Evolutionary conservation across 2,888 invertebrate species (phyloP).

Genomic region (Sphecodes monilicornis): DNA sequence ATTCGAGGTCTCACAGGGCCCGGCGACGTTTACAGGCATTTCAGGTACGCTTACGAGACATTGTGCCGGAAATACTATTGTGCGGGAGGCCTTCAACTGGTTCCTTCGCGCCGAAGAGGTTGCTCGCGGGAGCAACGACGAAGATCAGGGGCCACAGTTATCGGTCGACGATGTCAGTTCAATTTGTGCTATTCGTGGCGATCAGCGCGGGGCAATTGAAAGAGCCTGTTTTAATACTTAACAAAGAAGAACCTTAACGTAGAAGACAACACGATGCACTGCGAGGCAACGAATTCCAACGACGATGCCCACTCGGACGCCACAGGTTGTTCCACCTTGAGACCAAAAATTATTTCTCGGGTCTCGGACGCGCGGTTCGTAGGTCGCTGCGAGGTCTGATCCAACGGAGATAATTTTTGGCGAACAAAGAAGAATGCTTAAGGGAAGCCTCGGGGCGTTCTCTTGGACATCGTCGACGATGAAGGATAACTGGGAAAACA

Average conservation of each 20-base stretch:
- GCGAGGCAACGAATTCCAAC: constrained; percentile 16
- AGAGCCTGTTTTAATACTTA: constrained; percentile 43
- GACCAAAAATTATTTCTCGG: background rate
- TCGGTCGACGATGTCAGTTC: background rate
- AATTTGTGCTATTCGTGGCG: constrained; percentile 41
- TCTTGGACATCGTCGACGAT: background rate
- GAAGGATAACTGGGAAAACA: constrained; percentile 22
- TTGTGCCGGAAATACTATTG: constrained; percentile 67
- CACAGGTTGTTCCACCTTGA: background rate
- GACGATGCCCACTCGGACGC: background rate
- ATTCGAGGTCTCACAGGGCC: constrained; percentile 13
- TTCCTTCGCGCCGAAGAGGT: constrained; percentile 13
- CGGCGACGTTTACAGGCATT: constrained; percentile 43
- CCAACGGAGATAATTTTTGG: background rate
- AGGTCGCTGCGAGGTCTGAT: too few relatives aligned
- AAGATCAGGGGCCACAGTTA: background rate
- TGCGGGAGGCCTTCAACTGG: constrained; percentile 47
- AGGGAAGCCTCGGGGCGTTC: background rate
- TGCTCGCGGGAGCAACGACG: background rate
- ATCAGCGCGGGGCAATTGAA: constrained; percentile 43
- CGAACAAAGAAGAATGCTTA: background rate
- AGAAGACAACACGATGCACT: constrained; percentile 10
- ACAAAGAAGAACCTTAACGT: constrained; percentile 22
- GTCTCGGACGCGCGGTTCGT: too few relatives aligned
- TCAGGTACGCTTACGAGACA: constrained; percentile 68